Evolutionary conservation across 2,888 invertebrate genomes (phyloP).

Genomic region (Punctoribates punctum): DNA sequence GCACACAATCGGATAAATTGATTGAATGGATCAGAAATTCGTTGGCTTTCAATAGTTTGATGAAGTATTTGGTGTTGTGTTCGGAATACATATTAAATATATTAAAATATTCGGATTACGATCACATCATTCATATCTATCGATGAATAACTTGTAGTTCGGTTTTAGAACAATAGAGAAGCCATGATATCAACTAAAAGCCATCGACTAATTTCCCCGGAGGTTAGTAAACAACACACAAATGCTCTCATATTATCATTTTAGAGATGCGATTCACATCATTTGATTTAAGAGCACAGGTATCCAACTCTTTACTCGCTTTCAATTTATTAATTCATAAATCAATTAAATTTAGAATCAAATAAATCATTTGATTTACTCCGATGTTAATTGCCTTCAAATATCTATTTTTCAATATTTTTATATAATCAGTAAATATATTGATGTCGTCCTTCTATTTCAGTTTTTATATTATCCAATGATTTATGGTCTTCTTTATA

Average conservation of each 20-base stretch:
- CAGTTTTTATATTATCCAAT: neutral
- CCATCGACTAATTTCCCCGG: slow-evolving; percentile 11
- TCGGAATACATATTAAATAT: too few relatives aligned
- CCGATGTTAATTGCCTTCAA: too few relatives aligned
- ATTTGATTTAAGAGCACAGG: neutral
- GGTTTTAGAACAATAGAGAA: neutral
- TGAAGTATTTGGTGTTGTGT: too few relatives aligned
- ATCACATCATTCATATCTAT: neutral
- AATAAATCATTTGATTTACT: neutral
- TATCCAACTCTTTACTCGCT: neutral
- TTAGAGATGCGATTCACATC: neutral
- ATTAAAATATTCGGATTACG: too few relatives aligned
- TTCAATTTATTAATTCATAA: neutral
- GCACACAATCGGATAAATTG: too few relatives aligned
- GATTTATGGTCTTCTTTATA: neutral
- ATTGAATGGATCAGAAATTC: too few relatives aligned
- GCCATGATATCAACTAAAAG: neutral
- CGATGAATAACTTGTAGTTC: neutral
- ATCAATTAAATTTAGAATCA: neutral
- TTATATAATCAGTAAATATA: too few relatives aligned
- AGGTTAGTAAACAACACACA: slow-evolving; percentile 15
- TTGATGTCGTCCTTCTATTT: neutral
- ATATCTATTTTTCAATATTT: too few relatives aligned
- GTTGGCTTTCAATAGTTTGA: too few relatives aligned
- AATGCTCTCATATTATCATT: neutral